Evolutionary conservation across 2,113 vertebrate genomes (phyloP).

Genomic region (Mesocricetus auratus): DNA sequence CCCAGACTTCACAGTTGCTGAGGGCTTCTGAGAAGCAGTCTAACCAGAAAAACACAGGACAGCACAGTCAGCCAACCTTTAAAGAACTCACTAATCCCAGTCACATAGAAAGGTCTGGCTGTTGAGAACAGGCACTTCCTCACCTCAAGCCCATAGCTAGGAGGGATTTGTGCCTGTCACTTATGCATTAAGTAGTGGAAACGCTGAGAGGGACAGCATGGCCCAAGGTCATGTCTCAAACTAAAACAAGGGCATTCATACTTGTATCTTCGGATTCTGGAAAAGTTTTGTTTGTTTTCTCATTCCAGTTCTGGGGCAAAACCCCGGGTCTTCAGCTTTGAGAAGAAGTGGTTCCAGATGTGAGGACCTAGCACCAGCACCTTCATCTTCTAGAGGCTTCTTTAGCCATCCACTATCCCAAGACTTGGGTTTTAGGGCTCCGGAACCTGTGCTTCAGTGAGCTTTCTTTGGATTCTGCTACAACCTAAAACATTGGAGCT

Average conservation of each 20-base stretch:
- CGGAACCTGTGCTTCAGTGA: neutral
- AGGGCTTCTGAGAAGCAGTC: neutral
- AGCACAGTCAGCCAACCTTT: neutral
- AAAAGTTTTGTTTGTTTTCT: neutral
- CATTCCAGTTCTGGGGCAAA: neutral
- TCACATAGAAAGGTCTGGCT: neutral
- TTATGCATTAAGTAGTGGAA: conserved; percentile 17
- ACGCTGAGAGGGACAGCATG: neutral
- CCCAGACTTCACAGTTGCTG: neutral
- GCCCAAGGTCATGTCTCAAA: neutral
- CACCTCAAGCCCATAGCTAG: neutral
- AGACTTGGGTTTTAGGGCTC: neutral
- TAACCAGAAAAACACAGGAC: neutral
- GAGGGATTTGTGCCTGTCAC: neutral
- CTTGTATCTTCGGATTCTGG: neutral
- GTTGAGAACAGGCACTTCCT: neutral
- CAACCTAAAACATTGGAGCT: neutral
- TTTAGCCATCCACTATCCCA: neutral
- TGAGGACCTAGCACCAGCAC: neutral
- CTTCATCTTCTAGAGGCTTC: neutral
- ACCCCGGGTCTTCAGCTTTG: neutral
- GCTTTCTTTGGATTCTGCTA: neutral
- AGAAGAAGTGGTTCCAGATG: neutral
- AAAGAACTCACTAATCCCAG: neutral
- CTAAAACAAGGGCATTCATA: neutral